Evolutionary conservation across 2,888 invertebrate species (phyloP).

Genomic region (Drosophila borborema): DNA sequence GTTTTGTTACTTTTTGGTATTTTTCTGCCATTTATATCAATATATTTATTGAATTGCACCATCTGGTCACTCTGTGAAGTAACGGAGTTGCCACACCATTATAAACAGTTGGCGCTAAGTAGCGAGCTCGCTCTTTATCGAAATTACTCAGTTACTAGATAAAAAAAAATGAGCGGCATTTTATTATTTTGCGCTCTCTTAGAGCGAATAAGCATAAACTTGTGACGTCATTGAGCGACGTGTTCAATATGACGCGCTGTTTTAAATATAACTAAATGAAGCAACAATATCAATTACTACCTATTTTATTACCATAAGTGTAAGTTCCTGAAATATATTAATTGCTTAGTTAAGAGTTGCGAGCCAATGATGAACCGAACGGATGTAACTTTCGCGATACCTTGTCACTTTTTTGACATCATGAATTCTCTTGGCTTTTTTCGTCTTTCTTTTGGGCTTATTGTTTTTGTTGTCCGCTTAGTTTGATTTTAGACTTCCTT

Average conservation of each 20-base stretch:
- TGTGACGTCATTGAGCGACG: conserved; percentile 23
- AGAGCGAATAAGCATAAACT: conserved; percentile 8
- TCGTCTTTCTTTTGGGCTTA: conserved; percentile 38
- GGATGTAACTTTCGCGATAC: conserved; percentile 9
- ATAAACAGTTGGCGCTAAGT: conserved; percentile 19
- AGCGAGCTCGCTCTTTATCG: conserved; percentile 9
- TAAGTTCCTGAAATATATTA: not conserved
- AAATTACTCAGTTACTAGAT: conserved; percentile 1
- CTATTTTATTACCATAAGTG: not conserved
- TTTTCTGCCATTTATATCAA: not conserved
- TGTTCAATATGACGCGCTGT: not conserved
- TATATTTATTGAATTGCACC: conserved; percentile 9
- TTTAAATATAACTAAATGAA: not conserved
- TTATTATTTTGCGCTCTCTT: conserved; percentile 2
- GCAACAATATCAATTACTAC: not conserved
- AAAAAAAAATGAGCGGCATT: conserved; percentile 2
- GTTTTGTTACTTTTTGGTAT: not conserved
- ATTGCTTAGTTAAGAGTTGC: not conserved
- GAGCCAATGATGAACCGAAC: not conserved
- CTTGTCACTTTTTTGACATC: conserved; percentile 19
- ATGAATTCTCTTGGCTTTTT: conserved; percentile 35
- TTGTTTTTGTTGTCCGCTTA: conserved; percentile 56
- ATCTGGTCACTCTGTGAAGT: conserved; percentile 6
- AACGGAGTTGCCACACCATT: conserved; percentile 35
- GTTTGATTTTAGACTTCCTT: conserved; percentile 60